Evolutionary conservation across 2,888 invertebrate genomes (phyloP).

Genomic region (Morpho helenor): DNA sequence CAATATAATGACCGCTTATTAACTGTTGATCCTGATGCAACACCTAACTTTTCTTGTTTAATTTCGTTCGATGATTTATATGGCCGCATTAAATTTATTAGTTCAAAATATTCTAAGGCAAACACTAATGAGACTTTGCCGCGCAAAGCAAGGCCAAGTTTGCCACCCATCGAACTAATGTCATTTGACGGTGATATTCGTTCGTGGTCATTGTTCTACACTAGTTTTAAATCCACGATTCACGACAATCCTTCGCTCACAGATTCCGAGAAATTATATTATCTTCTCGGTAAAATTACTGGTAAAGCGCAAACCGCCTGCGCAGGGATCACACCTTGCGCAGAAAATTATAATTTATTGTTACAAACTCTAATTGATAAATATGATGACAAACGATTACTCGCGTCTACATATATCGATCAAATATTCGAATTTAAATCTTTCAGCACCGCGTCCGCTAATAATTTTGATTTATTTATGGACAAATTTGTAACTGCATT

Average conservation of each 20-base stretch:
- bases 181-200: slow-evolving; percentile 16
- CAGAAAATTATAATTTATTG: slow-evolving; percentile 19
- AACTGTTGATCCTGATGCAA: neutral
- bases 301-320: slow-evolving; percentile 20
- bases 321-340: slow-evolving; percentile 17
- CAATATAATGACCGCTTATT: neutral
- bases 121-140: neutral
- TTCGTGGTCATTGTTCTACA: slow-evolving; percentile 19
- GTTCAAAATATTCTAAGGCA: neutral
- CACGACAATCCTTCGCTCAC: slow-evolving; percentile 14
- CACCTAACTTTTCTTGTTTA: neutral
- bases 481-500: neutral
- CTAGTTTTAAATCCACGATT: slow-evolving; percentile 13
- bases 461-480: too few relatives aligned
- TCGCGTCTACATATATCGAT: slow-evolving; percentile 18
- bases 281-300: slow-evolving; percentile 17
- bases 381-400: slow-evolving; percentile 22
- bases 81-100: neutral
- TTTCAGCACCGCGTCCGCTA: neutral
- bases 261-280: slow-evolving; percentile 20
- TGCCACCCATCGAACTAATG: slow-evolving; percentile 6
- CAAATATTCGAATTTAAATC: slow-evolving; percentile 13
- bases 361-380: slow-evolving; percentile 16
- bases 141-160: neutral
- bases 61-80: neutral